Conservation (phyloP, 92 coral and sea anemone species). For the Plumapathes pennacea region DNA sequence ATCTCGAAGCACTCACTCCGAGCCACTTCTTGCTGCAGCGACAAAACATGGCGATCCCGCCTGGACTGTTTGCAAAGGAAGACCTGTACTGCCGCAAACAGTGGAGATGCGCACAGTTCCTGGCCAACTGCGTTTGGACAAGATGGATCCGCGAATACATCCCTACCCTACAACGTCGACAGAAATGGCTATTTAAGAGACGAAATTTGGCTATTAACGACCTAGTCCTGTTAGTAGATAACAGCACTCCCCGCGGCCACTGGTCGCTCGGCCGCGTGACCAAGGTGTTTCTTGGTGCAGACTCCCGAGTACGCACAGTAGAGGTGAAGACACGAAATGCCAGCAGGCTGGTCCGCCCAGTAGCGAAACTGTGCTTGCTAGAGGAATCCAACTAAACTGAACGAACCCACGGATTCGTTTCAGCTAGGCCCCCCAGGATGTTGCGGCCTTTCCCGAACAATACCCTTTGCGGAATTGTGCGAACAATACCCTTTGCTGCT, state of each 20-base stretch:
- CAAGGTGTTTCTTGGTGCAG: constrained; percentile 41
- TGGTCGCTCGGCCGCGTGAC: constrained; percentile 64
- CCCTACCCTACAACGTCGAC: constrained; percentile 42
- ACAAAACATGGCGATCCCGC: constrained; percentile 45
- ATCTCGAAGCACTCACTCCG: constrained; percentile 61
- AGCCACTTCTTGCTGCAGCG: constrained; percentile 59
- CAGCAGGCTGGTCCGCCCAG: constrained; percentile 36
- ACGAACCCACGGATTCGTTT: too few species aligned
- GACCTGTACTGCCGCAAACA: constrained; percentile 51
- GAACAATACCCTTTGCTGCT: too few species aligned
- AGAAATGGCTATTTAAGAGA: constrained; percentile 41
- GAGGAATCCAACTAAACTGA: constrained; percentile 30
- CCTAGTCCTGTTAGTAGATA: constrained; percentile 40
- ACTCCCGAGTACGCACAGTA: constrained; percentile 39
- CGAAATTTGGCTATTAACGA: constrained; percentile 24
- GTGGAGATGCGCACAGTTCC: constrained; percentile 51
- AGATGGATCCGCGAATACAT: constrained; percentile 65
- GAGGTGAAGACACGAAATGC: constrained; percentile 54
- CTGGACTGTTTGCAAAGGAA: constrained; percentile 42
- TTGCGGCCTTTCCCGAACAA: too few species aligned
- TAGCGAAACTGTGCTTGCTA: constrained; percentile 50
- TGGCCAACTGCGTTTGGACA: constrained; percentile 56
- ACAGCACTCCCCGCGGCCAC: constrained; percentile 45
- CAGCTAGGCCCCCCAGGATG: too few species aligned
- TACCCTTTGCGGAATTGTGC: too few species aligned